Evolutionary conservation across 2,888 invertebrate genomes (phyloP).

Genomic region (Drosophila rellima): DNA sequence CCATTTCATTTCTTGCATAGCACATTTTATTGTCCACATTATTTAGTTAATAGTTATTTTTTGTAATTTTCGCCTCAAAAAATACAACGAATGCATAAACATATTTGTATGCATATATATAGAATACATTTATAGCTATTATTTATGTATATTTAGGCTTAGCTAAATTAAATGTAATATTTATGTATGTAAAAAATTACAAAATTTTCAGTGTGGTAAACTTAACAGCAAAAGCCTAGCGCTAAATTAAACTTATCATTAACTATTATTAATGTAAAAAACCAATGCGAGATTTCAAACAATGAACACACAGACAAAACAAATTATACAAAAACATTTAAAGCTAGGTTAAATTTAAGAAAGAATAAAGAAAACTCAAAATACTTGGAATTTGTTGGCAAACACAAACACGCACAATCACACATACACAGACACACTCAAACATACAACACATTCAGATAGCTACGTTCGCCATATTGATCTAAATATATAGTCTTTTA

Average conservation of each 20-base stretch:
- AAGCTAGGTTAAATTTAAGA: constrained; percentile 42
- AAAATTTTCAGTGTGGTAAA: constrained; percentile 56
- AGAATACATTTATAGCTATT: constrained; percentile 31
- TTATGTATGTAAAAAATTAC: constrained; percentile 50
- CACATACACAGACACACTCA: constrained; percentile 22
- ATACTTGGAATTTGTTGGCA: constrained; percentile 70
- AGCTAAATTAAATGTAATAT: constrained; percentile 39
- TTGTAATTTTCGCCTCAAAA: constrained; percentile 54
- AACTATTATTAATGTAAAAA: constrained; percentile 25
- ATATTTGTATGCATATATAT: constrained; percentile 21
- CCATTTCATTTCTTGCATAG: constrained; percentile 44
- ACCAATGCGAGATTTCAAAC: constrained; percentile 39
- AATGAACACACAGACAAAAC: constrained; percentile 51
- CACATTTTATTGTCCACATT: constrained; percentile 72
- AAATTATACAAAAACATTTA: constrained; percentile 52
- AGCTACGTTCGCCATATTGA: constrained; percentile 45
- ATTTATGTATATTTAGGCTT: constrained; percentile 45
- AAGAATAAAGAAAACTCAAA: constrained; percentile 48
- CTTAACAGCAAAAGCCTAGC: constrained; percentile 69
- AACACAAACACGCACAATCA: constrained; percentile 18
- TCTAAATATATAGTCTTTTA: constrained; percentile 65
- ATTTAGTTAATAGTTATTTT: constrained; percentile 26
- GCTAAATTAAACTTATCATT: constrained; percentile 43
- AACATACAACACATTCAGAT: constrained; percentile 18
- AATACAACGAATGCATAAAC: constrained; percentile 58